These are phyloP conservation scores for Lates japonicus DNA, from an alignment of 2,797 vertebrate genomes.

Conservation along the genomic window DNA sequence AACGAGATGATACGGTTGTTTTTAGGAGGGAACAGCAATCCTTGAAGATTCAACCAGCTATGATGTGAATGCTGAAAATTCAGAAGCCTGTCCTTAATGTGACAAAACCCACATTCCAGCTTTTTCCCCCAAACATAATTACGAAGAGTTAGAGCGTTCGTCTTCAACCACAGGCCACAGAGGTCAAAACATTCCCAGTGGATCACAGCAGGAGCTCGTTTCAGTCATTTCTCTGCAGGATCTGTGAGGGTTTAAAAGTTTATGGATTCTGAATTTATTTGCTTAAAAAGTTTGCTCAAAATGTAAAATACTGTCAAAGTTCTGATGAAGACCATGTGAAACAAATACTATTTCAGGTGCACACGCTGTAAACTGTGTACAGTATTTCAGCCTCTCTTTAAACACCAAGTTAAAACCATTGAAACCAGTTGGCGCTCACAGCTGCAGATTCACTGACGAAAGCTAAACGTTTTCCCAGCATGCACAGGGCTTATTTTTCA, in stretches of 20 bases:
- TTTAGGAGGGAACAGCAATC: not conserved
- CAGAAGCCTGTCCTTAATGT: constrained; percentile 26
- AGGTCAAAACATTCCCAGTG: constrained; percentile 40
- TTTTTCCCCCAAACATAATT: constrained; percentile 47
- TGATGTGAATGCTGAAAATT: constrained; percentile 21
- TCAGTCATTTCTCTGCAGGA: constrained; percentile 32
- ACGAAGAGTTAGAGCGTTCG: constrained; percentile 17
- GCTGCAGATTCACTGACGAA: constrained; percentile 7
- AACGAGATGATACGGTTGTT: not conserved
- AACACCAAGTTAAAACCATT: constrained; percentile 5
- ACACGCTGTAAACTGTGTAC: not conserved
- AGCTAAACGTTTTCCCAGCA: constrained; percentile 38
- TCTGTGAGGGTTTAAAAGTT: not conserved
- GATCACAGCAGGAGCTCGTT: constrained; percentile 29
- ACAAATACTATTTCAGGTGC: not conserved
- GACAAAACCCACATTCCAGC: constrained; percentile 61
- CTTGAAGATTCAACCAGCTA: constrained; percentile 21
- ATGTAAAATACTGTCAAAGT: not conserved
- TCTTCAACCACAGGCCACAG: constrained; percentile 35
- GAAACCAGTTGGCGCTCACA: constrained; percentile 14
- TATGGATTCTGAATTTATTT: not conserved
- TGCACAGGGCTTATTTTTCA: constrained; percentile 22
- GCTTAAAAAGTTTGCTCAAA: not conserved
- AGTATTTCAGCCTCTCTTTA: not conserved
- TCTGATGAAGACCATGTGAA: not conserved